phyloP scores from a whole-genome alignment of 2,888 invertebrate species.

The Leucophora obtusa region DNA sequence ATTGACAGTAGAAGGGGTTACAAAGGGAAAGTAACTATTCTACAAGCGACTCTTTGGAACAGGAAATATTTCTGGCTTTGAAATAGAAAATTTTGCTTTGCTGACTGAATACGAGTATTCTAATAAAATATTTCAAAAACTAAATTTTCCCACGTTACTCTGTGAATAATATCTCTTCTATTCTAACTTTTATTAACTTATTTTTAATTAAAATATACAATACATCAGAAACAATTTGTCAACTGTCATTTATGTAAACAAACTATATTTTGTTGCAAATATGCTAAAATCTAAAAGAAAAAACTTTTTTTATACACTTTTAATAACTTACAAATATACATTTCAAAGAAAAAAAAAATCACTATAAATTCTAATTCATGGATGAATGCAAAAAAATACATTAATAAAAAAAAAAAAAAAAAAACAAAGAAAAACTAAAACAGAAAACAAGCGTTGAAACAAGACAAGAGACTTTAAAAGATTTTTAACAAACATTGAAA shows the following conservation, averaged over 20 bases:
- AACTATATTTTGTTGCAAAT: constrained; percentile 50
- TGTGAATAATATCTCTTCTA: not conserved
- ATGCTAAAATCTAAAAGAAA: constrained; percentile 5
- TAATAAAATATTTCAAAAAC: too few species aligned
- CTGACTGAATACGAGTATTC: too few species aligned
- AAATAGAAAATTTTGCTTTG: too few species aligned
- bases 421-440: constrained; percentile 46
- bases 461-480: constrained; percentile 35
- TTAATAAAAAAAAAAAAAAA: constrained; percentile 33
- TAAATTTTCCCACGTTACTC: constrained; percentile 4
- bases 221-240: constrained; percentile 62
- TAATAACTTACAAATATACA: constrained; percentile 40
- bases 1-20: too few species aligned
- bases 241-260: constrained; percentile 49
- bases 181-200: not conserved
- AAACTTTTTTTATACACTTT: constrained; percentile 31
- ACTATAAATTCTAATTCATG: constrained; percentile 48
- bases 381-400: constrained; percentile 40
- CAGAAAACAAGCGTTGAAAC: constrained; percentile 37
- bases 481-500: constrained; percentile 52
- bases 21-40: too few species aligned
- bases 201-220: constrained; percentile 62
- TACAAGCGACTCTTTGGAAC: too few species aligned
- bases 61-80: too few species aligned
- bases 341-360: constrained; percentile 6